These are phyloP conservation scores for Oncorhynchus kisutch DNA, from an alignment of 2,113 vertebrate genomes.

Conservation along the genomic window DNA sequence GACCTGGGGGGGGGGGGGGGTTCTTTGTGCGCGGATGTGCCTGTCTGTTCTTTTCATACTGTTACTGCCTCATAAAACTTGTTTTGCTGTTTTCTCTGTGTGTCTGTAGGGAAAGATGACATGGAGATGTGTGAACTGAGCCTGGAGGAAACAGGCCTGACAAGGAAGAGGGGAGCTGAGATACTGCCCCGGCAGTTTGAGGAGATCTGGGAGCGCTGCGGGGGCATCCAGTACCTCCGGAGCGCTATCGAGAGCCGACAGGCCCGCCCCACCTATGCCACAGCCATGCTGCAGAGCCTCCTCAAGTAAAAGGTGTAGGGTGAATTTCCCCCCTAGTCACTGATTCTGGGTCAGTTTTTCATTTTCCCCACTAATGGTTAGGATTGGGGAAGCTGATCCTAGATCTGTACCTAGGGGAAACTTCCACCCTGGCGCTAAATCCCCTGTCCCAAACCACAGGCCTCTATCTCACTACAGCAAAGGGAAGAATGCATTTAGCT, in stretches of 20 bases:
- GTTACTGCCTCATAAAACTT: no score
- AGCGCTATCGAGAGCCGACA: constrained; percentile 89
- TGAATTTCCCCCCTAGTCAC: no score
- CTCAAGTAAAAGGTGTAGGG: constrained; percentile 72
- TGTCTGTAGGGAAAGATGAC: constrained; percentile 88
- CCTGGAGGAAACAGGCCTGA: constrained; percentile 95
- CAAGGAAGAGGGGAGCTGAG: constrained; percentile 91
- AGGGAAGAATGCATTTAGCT: constrained; percentile 67
- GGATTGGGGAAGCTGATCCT: no score
- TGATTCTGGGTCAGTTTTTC: no score
- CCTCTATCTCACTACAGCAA: constrained; percentile 26
- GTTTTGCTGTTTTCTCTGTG: not conserved
- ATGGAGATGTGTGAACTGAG: constrained; percentile 99
- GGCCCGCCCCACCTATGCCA: constrained; percentile 92
- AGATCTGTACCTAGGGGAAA: no score
- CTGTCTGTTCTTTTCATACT: no score
- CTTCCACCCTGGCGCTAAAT: no score
- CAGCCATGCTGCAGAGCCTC: constrained; percentile 91
- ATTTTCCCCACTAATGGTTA: no score
- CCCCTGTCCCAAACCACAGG: constrained; percentile 2
- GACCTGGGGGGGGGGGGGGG: no score
- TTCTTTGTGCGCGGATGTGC: no score
- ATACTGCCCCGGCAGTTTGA: constrained; percentile 94
- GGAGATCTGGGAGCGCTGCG: constrained; percentile 97
- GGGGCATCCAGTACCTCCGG: constrained; percentile 90